phyloP scores from a whole-genome alignment of 53 echinoderm and acorn worm species.

The Patiria pectinifera region DNA sequence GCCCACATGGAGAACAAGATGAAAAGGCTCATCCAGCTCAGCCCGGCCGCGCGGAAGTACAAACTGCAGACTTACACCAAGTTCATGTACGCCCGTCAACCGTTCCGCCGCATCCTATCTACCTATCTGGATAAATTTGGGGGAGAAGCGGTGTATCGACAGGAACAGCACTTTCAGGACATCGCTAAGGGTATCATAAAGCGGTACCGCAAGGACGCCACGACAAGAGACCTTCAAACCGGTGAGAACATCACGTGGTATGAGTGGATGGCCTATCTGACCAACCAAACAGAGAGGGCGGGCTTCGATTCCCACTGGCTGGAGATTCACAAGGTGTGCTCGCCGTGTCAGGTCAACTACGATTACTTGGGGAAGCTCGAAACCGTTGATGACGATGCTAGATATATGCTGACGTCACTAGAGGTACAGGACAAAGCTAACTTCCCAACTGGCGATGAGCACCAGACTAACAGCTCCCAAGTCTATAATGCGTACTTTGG shows the following conservation, averaged over 20 bases:
- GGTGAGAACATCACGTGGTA: slow-evolving; percentile 88
- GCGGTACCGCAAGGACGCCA: slow-evolving; percentile 71
- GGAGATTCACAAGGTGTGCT: slow-evolving; percentile 72
- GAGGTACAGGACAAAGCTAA: neutral
- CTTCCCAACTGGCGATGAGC: neutral
- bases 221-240: slow-evolving; percentile 40
- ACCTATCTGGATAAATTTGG: slow-evolving; percentile 84
- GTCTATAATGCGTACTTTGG: neutral
- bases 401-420: slow-evolving; percentile 46
- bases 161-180: slow-evolving; percentile 41
- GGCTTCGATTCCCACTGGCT: slow-evolving; percentile 72
- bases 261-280: slow-evolving; percentile 77
- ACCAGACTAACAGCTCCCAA: neutral
- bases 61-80: slow-evolving; percentile 74
- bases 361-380: slow-evolving; percentile 73
- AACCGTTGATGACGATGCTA: slow-evolving; percentile 68
- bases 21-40: slow-evolving; percentile 70
- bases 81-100: slow-evolving; percentile 80
- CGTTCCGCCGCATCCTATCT: slow-evolving; percentile 83
- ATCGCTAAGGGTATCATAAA: slow-evolving; percentile 82
- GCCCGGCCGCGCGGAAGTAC: slow-evolving; percentile 40
- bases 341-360: slow-evolving; percentile 69
- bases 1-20: slow-evolving; percentile 82
- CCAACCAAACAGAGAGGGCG: slow-evolving; percentile 54
- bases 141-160: slow-evolving; percentile 63